Evolutionary conservation across 2,797 vertebrate species (phyloP).

Genomic region (Dendrocincla fuliginosa): DNA sequence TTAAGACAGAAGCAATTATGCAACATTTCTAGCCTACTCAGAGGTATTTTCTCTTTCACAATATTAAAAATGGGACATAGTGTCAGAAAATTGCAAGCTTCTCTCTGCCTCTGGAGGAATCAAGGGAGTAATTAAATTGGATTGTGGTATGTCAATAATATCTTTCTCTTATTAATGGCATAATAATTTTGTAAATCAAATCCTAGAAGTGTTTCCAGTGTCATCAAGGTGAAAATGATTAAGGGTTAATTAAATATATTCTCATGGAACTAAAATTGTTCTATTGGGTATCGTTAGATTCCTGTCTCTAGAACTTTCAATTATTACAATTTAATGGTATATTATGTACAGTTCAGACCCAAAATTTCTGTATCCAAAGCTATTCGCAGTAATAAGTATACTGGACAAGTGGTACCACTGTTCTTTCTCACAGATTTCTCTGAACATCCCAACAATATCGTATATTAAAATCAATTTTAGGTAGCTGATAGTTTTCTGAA

Average conservation of each 20-base stretch:
- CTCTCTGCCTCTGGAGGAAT: constrained; percentile 45
- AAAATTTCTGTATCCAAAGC: neutral
- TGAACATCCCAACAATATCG: neutral
- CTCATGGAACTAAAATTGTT: constrained; percentile 55
- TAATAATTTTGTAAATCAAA: constrained; percentile 71
- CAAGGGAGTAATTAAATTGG: constrained; percentile 70
- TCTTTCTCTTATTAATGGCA: constrained; percentile 71
- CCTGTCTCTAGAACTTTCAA: neutral
- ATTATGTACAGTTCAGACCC: neutral
- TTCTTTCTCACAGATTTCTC: neutral
- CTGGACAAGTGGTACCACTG: neutral
- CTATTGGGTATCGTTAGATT: neutral
- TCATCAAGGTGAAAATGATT: constrained; percentile 66
- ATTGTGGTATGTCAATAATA: constrained; percentile 59
- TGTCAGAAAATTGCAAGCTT: constrained; percentile 54
- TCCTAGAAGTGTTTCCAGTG: constrained; percentile 50
- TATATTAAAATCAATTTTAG: neutral
- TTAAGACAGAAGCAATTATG: neutral
- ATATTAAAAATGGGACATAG: constrained; percentile 64
- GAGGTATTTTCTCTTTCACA: constrained; percentile 22
- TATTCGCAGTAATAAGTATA: neutral
- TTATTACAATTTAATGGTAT: constrained; percentile 42
- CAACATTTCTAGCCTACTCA: constrained; percentile 8
- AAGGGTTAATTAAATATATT: constrained; percentile 70
- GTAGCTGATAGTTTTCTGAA: neutral